Evolutionary conservation across 2,888 invertebrate genomes (phyloP), one percentile per base, ranked within the genome.

Genomic region (Linnaemya vulpina): DNA sequence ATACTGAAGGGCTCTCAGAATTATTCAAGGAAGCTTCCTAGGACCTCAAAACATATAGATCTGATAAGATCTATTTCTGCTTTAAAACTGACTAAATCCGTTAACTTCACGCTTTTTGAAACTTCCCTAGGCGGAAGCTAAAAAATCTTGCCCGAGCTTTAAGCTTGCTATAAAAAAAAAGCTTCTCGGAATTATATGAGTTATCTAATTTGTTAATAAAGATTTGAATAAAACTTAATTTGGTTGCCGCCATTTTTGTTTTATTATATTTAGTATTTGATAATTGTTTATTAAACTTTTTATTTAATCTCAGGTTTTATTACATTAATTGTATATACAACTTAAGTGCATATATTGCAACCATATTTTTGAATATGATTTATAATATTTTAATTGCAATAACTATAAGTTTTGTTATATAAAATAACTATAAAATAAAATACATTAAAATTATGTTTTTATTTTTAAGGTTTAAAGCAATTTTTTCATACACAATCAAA

Each of bases 391-490:
- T 51, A 20, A 20, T 51, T 8, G 20, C 11, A 20, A 22, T 20
- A 4, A 17, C 51, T 51, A 11, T 20, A 51, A 49, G 25, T 58
- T 58, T 15, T 30, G 30, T 43, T 63, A 13, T 13, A 20, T 20
- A n/a, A 38, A 62, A 20, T 11, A 40, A 4, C 1, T 62, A 62
- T 20, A 4, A 38, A 17, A 17, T 17, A 38, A 17, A 60, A 10
- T n/a, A n/a, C n/a, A n/a, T 15, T 20, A 43, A 63, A 63, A 53
- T 13, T 73, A 60, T 17, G 17, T 17, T 17, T 38, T 17, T 0
- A 63, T 60, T 53, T 63, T 73, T 80, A 83, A 83, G 80, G 86
- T 86, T 86, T 83, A 80, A 86, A 86, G 83, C 86, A 83, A 73
- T 74, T 71, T 68, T 58, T 63, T n/a, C 62, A 71, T 53, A 71